phyloP scores from a whole-genome alignment of 2,888 invertebrate species.

The Cheilosia scutellata region DNA sequence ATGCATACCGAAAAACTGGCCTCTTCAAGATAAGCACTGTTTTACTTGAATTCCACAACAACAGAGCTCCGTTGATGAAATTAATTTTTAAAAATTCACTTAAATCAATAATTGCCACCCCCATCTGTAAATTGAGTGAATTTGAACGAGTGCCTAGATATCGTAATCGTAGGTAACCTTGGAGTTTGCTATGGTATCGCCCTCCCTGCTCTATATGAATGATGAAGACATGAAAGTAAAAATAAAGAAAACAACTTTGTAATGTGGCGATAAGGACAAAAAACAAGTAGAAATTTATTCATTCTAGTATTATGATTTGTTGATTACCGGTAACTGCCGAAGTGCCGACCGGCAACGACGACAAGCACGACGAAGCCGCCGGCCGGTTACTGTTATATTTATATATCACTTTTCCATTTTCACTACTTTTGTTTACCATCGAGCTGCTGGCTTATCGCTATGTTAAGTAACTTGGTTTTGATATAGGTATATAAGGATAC shows the following conservation, averaged over 20 bases:
- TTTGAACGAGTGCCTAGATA: slow-evolving; percentile 2
- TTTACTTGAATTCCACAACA: not conserved
- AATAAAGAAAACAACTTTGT: not conserved
- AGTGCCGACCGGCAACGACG: not conserved
- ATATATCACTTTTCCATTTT: not conserved
- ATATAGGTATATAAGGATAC: not conserved
- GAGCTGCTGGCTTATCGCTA: not conserved
- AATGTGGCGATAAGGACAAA: not conserved
- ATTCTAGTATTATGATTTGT: slow-evolving; percentile 17
- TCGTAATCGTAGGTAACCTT: not conserved
- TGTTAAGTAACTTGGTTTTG: slow-evolving; percentile 16
- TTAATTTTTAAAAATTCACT: slow-evolving; percentile 15
- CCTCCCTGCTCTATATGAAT: not conserved
- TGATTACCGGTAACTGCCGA: slow-evolving; percentile 23
- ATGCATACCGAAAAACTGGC: not conserved
- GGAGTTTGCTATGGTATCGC: slow-evolving; percentile 1
- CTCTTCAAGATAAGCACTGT: slow-evolving; percentile 9
- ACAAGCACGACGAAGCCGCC: not conserved
- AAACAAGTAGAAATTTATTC: slow-evolving; percentile 9
- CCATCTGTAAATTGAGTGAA: not conserved
- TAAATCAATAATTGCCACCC: slow-evolving; percentile 23
- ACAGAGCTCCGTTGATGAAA: slow-evolving; percentile 2
- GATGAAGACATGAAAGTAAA: slow-evolving; percentile 45
- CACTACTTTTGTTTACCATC: not conserved
- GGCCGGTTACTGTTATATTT: not conserved